Percentiles rank a stretch among this genome's conserved stretches.
Evolutionary conservation across 2,797 vertebrate species (phyloP).

Genomic region (Valencia hispanica): DNA sequence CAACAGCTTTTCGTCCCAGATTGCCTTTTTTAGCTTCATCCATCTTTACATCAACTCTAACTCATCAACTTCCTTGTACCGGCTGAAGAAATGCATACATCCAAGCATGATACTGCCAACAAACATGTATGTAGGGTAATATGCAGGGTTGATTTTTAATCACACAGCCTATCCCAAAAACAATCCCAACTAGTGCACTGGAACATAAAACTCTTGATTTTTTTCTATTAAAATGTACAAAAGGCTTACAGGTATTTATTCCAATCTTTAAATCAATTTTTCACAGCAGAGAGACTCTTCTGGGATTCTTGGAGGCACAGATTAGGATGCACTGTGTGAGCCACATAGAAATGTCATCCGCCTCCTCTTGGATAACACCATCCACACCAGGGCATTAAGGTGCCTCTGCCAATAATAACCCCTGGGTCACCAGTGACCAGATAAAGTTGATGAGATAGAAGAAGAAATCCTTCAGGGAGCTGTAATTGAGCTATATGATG

Average conservation of each 20-base stretch:
- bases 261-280: background rate
- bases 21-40: too few species aligned
- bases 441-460: background rate
- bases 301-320: background rate
- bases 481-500: background rate
- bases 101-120: too few species aligned
- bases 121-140: too few species aligned
- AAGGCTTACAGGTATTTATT: background rate
- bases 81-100: too few species aligned
- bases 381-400: slow-evolving; percentile 1
- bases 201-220: too few species aligned
- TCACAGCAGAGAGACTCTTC: background rate
- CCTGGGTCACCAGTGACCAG: slow-evolving; percentile 4
- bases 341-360: slow-evolving; percentile 1
- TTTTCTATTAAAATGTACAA: background rate
- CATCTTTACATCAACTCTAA: too few species aligned
- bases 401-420: background rate
- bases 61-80: too few species aligned
- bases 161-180: too few species aligned
- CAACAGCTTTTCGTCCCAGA: too few species aligned
- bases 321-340: background rate
- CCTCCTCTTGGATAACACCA: background rate
- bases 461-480: background rate
- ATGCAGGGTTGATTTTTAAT: too few species aligned
- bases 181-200: too few species aligned